Conservation (phyloP, 2,113 vertebrate genomes). For the Nansenia antarctica region DNA sequence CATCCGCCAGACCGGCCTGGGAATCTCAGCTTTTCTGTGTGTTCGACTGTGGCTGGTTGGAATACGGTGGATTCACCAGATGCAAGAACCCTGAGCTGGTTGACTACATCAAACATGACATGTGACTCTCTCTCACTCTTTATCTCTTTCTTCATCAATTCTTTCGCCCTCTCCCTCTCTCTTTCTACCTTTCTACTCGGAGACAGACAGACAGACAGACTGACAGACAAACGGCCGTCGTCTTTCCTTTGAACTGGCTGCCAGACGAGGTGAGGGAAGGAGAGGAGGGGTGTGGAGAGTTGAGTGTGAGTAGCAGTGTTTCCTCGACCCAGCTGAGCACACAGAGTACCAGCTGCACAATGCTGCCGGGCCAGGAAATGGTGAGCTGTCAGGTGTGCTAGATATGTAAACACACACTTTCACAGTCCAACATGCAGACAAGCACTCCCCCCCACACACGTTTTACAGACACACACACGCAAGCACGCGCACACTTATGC, state of each 20-base stretch:
- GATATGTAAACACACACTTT: neutral
- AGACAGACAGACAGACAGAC: constrained; percentile 3
- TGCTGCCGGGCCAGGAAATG: constrained; percentile 7
- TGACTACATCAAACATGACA: constrained; percentile 18
- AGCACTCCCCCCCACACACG: neutral
- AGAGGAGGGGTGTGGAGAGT: neutral
- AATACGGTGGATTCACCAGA: neutral
- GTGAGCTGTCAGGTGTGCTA: neutral
- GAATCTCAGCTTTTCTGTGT: too few species aligned
- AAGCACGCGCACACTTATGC: neutral
- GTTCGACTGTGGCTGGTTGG: neutral
- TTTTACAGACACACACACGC: neutral
- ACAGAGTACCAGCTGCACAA: constrained; percentile 46
- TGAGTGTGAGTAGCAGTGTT: neutral
- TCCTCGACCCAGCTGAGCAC: constrained; percentile 48
- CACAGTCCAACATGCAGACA: constrained; percentile 7
- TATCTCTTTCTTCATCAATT: neutral
- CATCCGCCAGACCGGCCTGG: neutral
- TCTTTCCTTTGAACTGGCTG: constrained; percentile 41
- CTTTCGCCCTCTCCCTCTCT: constrained; percentile 2
- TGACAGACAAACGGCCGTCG: neutral
- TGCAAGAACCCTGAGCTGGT: neutral
- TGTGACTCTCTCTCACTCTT: neutral
- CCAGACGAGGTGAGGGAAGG: constrained; percentile 28
- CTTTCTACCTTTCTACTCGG: neutral